phyloP scores from a whole-genome alignment of 2,797 vertebrate species.

The Etheostoma nigrum region DNA sequence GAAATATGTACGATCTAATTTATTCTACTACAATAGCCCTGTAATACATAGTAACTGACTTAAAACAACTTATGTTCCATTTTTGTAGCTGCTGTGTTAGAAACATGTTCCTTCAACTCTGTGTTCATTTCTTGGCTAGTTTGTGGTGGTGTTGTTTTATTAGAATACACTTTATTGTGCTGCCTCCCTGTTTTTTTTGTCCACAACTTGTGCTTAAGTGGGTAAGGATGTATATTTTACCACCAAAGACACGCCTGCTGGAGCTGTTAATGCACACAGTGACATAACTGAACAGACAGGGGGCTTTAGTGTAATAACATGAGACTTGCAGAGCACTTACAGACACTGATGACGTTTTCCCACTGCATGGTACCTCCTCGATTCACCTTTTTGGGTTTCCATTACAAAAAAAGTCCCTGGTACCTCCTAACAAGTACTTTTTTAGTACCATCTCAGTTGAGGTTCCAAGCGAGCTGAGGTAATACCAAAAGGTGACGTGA shows the following conservation, averaged over 20 bases:
- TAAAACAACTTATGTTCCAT: background rate
- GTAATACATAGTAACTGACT: background rate
- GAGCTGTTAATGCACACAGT: slow-evolving; percentile 1
- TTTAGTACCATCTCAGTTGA: no score
- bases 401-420: no score
- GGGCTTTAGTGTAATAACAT: background rate
- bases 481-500: no score
- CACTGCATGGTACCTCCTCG: no score
- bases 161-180: background rate
- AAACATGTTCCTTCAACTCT: background rate
- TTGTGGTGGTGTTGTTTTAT: background rate
- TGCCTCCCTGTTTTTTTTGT: background rate
- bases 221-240: background rate
- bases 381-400: no score
- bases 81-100: background rate
- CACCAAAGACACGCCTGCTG: slow-evolving; percentile 18
- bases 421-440: no score
- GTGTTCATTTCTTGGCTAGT: background rate
- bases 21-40: background rate
- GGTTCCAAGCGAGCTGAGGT: no score
- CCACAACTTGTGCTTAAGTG: background rate
- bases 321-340: slow-evolving; percentile 18
- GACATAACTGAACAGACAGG: slow-evolving; percentile 14
- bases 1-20: background rate
- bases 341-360: background rate